Evolutionary conservation across 1,140 invertebrate species (phyloP).

Genomic region (Cheumatopsyche charites): DNA sequence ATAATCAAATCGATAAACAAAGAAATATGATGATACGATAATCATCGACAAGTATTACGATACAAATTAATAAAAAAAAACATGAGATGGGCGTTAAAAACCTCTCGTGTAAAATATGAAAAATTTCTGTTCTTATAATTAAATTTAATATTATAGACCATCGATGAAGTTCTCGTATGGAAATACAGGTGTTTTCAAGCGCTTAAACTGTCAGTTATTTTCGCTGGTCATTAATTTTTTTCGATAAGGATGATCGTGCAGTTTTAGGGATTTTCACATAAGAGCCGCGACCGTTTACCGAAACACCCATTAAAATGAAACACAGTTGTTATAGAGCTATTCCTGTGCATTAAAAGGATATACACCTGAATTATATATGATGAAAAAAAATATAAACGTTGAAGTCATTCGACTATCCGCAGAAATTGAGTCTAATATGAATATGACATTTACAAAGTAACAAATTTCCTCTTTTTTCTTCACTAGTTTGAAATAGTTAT

Average conservation of each 20-base stretch:
- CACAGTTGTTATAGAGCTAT: not conserved
- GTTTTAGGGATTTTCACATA: conserved; percentile 30
- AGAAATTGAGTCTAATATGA: not conserved
- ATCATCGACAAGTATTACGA: not conserved
- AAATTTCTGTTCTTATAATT: conserved; percentile 5
- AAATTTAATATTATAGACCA: conserved; percentile 16
- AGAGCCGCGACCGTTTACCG: conserved; percentile 17
- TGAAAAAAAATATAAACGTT: too few relatives aligned
- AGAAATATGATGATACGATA: too few relatives aligned
- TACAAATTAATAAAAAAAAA: not conserved
- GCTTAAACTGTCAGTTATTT: conserved; percentile 30
- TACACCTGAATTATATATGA: too few relatives aligned
- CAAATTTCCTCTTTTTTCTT: too few relatives aligned
- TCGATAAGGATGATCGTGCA: conserved; percentile 26
- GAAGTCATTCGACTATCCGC: too few relatives aligned
- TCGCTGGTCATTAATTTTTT: conserved; percentile 22
- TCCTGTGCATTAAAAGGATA: not conserved
- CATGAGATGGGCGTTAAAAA: not conserved
- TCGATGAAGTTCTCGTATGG: not conserved
- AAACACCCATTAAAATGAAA: conserved; percentile 24
- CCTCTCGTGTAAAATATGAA: not conserved
- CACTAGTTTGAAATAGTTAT: not conserved
- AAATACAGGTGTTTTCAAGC: conserved; percentile 34
- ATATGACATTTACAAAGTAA: not conserved
- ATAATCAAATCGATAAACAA: too few relatives aligned